A percentile compares a stretch with the other conserved stretches of the same genome.
Conservation (phyloP, 2,888 invertebrate genomes). For the Agrochola litura region DNA sequence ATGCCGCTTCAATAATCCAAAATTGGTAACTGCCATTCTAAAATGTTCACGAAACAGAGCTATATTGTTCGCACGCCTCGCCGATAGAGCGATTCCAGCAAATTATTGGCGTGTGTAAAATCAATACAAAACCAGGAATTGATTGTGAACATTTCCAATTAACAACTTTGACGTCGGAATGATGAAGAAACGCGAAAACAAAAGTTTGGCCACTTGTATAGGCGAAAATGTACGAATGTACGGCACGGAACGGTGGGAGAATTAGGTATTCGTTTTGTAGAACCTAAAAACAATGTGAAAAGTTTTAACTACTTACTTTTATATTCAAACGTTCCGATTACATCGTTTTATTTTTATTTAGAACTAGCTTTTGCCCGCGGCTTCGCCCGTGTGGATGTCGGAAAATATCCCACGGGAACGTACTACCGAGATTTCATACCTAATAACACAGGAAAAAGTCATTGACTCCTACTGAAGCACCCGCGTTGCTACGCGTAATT, state of each 20-base stretch:
- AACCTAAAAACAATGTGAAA: constrained; percentile 17
- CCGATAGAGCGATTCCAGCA: constrained; percentile 48
- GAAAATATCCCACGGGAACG: too few relatives aligned
- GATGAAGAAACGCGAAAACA: constrained; percentile 51
- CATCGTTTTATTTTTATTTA: constrained; percentile 29
- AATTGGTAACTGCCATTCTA: constrained; percentile 56
- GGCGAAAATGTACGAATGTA: constrained; percentile 20
- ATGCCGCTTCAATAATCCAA: constrained; percentile 48
- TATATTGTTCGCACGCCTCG: constrained; percentile 41
- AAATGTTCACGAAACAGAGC: constrained; percentile 51
- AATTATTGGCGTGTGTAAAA: constrained; percentile 61
- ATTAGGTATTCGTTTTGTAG: constrained; percentile 35
- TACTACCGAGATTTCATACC: too few relatives aligned
- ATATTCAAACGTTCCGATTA: constrained; percentile 8
- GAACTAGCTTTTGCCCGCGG: too few relatives aligned
- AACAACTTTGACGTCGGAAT: constrained; percentile 54
- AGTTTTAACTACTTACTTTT: constrained; percentile 40
- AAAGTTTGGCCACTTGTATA: constrained; percentile 58
- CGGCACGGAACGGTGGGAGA: background rate
- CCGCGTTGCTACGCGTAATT: too few relatives aligned
- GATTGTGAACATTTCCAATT: constrained; percentile 66
- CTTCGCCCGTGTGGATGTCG: too few relatives aligned
- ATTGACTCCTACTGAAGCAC: too few relatives aligned
- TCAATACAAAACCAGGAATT: constrained; percentile 60
- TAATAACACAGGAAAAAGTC: too few relatives aligned